phyloP scores from a whole-genome alignment of 2,888 invertebrate genomes.

The Aporophyla lueneburgensis region DNA sequence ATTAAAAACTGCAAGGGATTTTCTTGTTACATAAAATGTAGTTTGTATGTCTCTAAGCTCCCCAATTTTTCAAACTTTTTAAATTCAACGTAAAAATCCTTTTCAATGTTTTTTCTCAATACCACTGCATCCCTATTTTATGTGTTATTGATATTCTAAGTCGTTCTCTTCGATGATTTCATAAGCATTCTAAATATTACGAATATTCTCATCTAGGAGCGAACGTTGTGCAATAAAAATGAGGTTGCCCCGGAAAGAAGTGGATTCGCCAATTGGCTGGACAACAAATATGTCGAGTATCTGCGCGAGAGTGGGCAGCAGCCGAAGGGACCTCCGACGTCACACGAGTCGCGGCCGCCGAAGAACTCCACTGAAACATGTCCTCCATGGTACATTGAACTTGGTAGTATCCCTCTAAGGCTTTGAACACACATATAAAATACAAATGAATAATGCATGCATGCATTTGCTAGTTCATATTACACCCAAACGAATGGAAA shows the following conservation, averaged over 20 bases:
- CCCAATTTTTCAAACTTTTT: neutral
- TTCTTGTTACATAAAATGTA: neutral
- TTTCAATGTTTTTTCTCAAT: neutral
- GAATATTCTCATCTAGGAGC: conserved; percentile 65
- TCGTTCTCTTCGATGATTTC: neutral
- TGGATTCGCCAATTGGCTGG: conserved; percentile 84
- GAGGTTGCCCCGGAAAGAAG: conserved; percentile 62
- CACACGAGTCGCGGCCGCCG: neutral
- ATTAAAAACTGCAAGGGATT: neutral
- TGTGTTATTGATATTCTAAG: neutral
- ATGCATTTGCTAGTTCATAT: no score
- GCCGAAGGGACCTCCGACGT: neutral
- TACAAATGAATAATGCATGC: no score
- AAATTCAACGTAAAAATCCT: neutral
- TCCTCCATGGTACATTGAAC: conserved; percentile 30
- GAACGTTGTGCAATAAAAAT: conserved; percentile 39
- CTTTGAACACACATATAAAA: neutral
- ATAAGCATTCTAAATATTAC: no score
- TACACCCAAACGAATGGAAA: neutral
- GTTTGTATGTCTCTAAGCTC: neutral
- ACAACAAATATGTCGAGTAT: conserved; percentile 82
- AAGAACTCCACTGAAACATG: neutral
- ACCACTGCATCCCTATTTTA: neutral
- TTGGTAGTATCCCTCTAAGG: neutral
- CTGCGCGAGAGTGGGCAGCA: conserved; percentile 63